phyloP scores from a whole-genome alignment of 2,888 invertebrate species.

The Metallyticus violacea region DNA sequence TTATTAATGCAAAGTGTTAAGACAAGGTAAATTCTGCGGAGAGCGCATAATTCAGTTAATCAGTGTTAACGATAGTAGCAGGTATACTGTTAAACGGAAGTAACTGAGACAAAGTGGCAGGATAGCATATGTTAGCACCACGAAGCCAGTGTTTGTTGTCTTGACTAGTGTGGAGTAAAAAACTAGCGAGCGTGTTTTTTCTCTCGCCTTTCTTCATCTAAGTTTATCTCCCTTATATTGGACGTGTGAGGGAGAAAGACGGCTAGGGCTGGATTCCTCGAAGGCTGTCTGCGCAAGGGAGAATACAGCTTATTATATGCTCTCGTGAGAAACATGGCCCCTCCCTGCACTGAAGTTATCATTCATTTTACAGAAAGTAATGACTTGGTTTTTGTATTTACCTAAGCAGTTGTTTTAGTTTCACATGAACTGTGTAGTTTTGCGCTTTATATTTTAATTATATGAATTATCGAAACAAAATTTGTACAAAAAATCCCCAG shows the following conservation, averaged over 20 bases:
- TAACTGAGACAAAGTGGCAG: background rate
- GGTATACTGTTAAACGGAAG: background rate
- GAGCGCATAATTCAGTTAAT: too few species aligned
- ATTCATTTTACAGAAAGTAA: background rate
- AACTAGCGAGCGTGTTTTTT: background rate
- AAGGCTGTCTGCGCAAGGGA: background rate
- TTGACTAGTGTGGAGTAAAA: too few species aligned
- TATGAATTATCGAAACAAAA: too few species aligned
- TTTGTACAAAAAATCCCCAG: too few species aligned
- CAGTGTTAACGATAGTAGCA: too few species aligned
- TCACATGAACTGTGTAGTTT: background rate
- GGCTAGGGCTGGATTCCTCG: background rate
- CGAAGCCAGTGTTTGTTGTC: background rate
- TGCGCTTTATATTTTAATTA: too few species aligned
- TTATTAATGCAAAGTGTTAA: too few species aligned
- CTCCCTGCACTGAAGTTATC: background rate
- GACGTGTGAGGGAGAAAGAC: background rate
- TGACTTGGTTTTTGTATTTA: too few species aligned
- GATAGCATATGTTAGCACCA: background rate
- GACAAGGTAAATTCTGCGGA: too few species aligned
- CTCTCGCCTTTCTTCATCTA: background rate
- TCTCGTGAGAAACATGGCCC: too few species aligned
- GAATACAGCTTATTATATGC: background rate
- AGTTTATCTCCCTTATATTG: background rate
- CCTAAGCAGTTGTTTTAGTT: background rate